phyloP scores from a whole-genome alignment of 2,888 invertebrate species.

The Apodemia mormo region DNA sequence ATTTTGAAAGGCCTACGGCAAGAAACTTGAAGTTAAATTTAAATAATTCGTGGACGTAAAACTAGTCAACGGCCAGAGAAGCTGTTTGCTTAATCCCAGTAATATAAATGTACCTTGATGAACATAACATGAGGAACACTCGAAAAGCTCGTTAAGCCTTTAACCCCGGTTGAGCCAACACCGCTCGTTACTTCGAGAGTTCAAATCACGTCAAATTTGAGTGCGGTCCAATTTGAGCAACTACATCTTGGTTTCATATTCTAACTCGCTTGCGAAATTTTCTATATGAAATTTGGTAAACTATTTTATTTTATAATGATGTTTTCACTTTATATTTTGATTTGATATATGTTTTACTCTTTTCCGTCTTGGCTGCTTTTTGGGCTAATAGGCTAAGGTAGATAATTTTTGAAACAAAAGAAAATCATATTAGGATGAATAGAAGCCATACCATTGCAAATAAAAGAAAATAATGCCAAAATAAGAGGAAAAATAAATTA shows the following conservation, averaged over 20 bases:
- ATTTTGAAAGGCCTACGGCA: too few relatives aligned
- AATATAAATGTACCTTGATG: slow-evolving; percentile 1
- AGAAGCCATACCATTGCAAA: too few relatives aligned
- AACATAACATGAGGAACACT: slow-evolving; percentile 12
- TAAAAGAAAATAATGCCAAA: too few relatives aligned
- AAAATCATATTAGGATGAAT: too few relatives aligned
- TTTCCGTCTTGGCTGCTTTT: too few relatives aligned
- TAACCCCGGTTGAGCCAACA: slow-evolving; percentile 12
- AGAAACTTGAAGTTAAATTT: too few relatives aligned
- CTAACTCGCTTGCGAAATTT: not conserved
- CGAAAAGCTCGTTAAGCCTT: slow-evolving; percentile 5
- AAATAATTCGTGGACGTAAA: too few relatives aligned
- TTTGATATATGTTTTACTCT: too few relatives aligned
- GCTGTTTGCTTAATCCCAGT: slow-evolving; percentile 15
- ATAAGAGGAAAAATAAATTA: too few relatives aligned
- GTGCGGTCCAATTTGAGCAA: slow-evolving; percentile 13
- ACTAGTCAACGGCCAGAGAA: not conserved
- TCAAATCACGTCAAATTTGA: slow-evolving; percentile 15
- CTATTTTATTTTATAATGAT: slow-evolving; percentile 8
- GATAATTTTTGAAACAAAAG: too few relatives aligned
- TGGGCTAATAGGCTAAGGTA: too few relatives aligned
- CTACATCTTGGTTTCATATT: slow-evolving; percentile 13
- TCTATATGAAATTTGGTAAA: not conserved
- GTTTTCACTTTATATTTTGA: not conserved
- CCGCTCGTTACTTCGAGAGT: slow-evolving; percentile 12